These are phyloP conservation scores for Dufourea novaeangliae DNA, from an alignment of 1,140 invertebrate species.

Conservation along the genomic window DNA sequence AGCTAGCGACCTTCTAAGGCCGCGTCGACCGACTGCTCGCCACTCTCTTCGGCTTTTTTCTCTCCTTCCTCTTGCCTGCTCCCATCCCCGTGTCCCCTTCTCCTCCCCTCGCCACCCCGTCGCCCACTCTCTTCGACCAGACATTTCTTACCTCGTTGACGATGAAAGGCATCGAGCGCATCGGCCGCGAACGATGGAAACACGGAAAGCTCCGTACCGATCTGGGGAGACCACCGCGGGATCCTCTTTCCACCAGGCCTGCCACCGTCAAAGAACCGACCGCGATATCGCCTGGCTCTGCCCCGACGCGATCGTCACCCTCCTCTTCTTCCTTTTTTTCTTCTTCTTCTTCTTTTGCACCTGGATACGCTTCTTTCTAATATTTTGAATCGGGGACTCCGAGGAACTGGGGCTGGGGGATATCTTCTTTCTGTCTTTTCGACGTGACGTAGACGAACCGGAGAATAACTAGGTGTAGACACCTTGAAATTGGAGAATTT, in stretches of 20 bases:
- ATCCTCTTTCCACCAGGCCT: constrained; percentile 35
- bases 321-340: not conserved
- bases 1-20: constrained; percentile 77
- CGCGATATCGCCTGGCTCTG: constrained; percentile 14
- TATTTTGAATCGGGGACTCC: constrained; percentile 8
- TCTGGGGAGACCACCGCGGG: not conserved
- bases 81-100: constrained; percentile 2
- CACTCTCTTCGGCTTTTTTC: constrained; percentile 63
- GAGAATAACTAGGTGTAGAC: too few species aligned
- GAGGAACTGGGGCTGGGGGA: not conserved
- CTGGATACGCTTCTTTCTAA: not conserved
- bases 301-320: not conserved
- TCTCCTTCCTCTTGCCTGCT: constrained; percentile 43
- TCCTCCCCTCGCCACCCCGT: constrained; percentile 26
- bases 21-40: constrained; percentile 68
- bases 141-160: constrained; percentile 60
- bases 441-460: too few species aligned
- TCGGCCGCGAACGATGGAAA: constrained; percentile 45
- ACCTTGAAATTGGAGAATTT: not conserved
- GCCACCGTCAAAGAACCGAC: not conserved
- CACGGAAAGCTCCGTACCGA: constrained; percentile 31
- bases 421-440: too few species aligned
- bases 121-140: constrained; percentile 50
- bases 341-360: not conserved
- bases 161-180: constrained; percentile 60